phyloP scores from a whole-genome alignment of 2,888 invertebrate species.

The Limnephilus lunatus region DNA sequence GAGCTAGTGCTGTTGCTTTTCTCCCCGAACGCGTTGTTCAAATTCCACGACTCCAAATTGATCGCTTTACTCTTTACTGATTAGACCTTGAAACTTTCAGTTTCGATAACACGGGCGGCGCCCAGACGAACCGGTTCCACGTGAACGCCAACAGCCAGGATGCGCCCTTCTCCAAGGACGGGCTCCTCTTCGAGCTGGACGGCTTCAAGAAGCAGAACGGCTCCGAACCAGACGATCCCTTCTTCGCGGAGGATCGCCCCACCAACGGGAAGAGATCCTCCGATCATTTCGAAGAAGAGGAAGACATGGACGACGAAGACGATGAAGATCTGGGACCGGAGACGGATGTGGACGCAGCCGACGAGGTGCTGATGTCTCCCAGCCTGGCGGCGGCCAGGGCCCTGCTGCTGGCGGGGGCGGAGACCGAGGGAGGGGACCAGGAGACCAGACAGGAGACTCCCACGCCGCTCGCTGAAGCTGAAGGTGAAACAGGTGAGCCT shows the following conservation, averaged over 20 bases:
- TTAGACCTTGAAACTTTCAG: slow-evolving; percentile 42
- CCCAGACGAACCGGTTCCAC: slow-evolving; percentile 71
- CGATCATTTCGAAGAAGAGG: slow-evolving; percentile 73
- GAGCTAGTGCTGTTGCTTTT: not conserved
- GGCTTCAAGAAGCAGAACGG: slow-evolving; percentile 67
- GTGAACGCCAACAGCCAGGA: slow-evolving; percentile 68
- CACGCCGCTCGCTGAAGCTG: slow-evolving; percentile 75
- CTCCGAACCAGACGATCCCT: slow-evolving; percentile 42
- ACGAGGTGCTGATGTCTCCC: slow-evolving; percentile 74
- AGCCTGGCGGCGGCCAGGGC: slow-evolving; percentile 69
- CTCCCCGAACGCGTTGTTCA: not conserved
- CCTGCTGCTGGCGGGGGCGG: slow-evolving; percentile 68
- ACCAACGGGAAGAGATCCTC: slow-evolving; percentile 67
- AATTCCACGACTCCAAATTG: not conserved
- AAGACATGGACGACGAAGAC: slow-evolving; percentile 79
- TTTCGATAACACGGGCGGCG: slow-evolving; percentile 65
- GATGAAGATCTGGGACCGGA: slow-evolving; percentile 86
- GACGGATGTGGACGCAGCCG: slow-evolving; percentile 84
- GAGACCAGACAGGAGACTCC: slow-evolving; percentile 74
- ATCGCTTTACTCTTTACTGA: not conserved
- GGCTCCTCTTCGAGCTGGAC: slow-evolving; percentile 63
- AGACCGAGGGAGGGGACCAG: slow-evolving; percentile 66
- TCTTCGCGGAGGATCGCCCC: slow-evolving; percentile 50
- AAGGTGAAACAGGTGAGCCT: slow-evolving; percentile 72
- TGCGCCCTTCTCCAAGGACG: slow-evolving; percentile 60